Base-by-base conservation (phyloP, 2,888 invertebrate species). In the Mamestra brassicae region DNA sequence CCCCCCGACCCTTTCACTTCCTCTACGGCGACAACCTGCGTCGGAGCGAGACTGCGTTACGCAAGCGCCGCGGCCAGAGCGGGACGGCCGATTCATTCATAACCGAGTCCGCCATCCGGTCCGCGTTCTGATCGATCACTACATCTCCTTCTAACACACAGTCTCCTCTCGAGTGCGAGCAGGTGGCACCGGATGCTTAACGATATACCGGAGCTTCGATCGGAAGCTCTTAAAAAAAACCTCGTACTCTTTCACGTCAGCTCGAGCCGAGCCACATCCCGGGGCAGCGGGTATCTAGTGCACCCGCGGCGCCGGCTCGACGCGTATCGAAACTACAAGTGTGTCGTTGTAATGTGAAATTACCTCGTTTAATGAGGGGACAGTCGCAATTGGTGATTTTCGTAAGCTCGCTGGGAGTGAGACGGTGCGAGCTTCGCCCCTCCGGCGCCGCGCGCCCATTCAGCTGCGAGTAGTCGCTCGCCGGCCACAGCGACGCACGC, bases 1-100 rank as follows among this genome's bases (percentile, higher is more conserved):
- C 92, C 91, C 93, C 95, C 93, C 92, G 96, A 95, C 96, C 96
- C 96, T 96, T 96, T 96, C 96, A 96, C 96, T 96, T 96, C 96
- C 96, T 96, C 93, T 93, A 94, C 93, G 92, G 91, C 94, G 95
- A 95, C 96, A 96, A 96, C 96, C 94, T 95, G 95, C 87, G 93
- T 84, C 82, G 86, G 93, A 95, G 90, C 89, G 95, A 94, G 95
- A 95, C 89, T 82, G 76, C 85, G 87, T 85, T 89, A 91, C 89
- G 89, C 87, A 85, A 89, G 89, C 85, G 85, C 81, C 81, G 83
- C 78, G 75, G 93, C 83, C 75, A 87, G 94, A 96, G 90, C 91
- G 89, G 93, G 96, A 96, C 90, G 87, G 93, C 89, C 86, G 93
- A 96, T 96, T 96, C 96, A 96, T 96, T 96, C 96, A 96, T 96